Conservation (phyloP, 2,113 vertebrate species). For the Hydrolagus affinis region DNA sequence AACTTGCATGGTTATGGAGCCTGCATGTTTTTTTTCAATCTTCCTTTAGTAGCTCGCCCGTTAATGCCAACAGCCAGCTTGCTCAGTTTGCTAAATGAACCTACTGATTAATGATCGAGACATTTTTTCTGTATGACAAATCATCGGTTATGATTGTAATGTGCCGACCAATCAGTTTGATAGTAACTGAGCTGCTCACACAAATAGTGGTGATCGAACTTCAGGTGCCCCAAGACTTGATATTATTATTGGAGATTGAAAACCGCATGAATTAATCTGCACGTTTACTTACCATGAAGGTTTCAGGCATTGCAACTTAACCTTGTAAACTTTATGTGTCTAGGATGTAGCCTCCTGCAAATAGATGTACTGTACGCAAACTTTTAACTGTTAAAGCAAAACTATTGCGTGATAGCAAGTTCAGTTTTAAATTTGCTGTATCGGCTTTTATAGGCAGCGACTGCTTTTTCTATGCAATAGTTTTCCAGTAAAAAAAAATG, state of each 20-base stretch:
- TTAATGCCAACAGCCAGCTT: background rate
- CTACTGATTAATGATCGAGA: background rate
- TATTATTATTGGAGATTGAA: background rate
- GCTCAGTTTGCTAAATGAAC: background rate
- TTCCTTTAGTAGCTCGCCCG: background rate
- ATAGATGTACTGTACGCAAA: background rate
- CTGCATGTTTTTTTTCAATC: background rate
- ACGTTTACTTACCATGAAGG: background rate
- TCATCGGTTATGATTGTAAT: background rate
- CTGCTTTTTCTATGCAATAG: background rate
- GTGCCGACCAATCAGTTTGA: background rate
- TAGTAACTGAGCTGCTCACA: background rate
- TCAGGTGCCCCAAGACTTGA: background rate
- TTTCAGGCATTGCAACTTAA: background rate
- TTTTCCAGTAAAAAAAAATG: background rate
- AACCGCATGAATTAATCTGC: background rate
- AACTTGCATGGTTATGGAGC: background rate
- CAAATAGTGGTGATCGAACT: background rate
- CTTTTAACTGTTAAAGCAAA: background rate
- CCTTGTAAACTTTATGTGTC: background rate
- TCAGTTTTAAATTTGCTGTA: background rate
- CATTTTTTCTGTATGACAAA: background rate
- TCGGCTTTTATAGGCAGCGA: background rate
- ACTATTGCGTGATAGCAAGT: background rate
- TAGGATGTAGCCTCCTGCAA: background rate